Percentiles rank a stretch among this genome's conserved stretches.
Evolutionary conservation across 2,888 invertebrate species (phyloP).

Genomic region (Piscicola geometra): DNA sequence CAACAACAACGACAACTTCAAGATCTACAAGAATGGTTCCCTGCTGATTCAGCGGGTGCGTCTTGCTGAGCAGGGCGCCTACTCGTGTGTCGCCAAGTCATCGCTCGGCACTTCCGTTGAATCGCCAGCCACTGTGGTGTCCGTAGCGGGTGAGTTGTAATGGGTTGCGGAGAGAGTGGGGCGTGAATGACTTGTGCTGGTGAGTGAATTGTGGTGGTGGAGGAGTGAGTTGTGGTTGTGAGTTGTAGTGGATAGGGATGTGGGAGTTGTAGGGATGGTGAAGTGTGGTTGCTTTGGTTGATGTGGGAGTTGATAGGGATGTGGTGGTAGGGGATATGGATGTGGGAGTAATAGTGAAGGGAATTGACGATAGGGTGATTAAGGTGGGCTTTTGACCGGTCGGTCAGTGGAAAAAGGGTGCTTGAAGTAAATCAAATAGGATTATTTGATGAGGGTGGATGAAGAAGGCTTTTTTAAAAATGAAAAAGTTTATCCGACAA

Average conservation of each 20-base stretch:
- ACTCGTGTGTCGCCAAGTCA: slow-evolving; percentile 17
- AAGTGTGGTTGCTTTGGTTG: too few species aligned
- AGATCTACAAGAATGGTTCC: slow-evolving; percentile 61
- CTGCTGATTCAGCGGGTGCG: slow-evolving; percentile 62
- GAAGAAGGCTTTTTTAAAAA: too few species aligned
- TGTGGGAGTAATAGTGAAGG: too few species aligned
- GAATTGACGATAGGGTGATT: too few species aligned
- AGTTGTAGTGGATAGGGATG: neutral
- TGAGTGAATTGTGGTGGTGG: slow-evolving; percentile 9
- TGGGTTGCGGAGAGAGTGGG: neutral
- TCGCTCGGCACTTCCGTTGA: neutral
- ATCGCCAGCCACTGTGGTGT: slow-evolving; percentile 2
- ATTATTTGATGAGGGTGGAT: too few species aligned
- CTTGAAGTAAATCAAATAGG: too few species aligned
- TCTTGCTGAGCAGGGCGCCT: slow-evolving; percentile 9
- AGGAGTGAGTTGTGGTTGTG: neutral
- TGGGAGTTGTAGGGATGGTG: too few species aligned
- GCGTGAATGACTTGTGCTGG: neutral
- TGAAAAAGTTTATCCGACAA: too few species aligned
- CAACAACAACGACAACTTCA: neutral
- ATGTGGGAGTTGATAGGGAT: too few species aligned
- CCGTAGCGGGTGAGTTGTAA: slow-evolving; percentile 10
- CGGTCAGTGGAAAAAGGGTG: too few species aligned
- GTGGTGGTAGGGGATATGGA: too few species aligned
- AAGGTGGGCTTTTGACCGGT: too few species aligned